Evolutionary conservation across 2,888 invertebrate species (phyloP), one percentile per base, ranked within the genome.

Genomic region (Microplitis deprimator): DNA sequence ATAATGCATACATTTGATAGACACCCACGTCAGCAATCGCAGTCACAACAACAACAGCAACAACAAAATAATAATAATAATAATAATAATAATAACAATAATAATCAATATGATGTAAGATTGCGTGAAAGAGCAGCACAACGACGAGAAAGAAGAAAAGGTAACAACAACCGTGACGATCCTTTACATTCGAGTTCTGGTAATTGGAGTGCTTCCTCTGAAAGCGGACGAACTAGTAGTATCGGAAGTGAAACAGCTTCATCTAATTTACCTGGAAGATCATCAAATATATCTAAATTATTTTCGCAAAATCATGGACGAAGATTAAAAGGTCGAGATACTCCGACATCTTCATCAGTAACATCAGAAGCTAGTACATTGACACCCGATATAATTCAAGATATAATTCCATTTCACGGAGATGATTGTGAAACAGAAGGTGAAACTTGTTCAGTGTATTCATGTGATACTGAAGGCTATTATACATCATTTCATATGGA

Each of bases 401-500:
- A 96, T 88, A 91, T 94, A 81, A 93, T 94, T 82, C 87, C 85
- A 29, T 85, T 88, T 67, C 89, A 90, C 7, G 87, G 88, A 39
- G 96, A 96, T 89, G 96, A 97, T 87, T 93, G 94, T 70, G 97
- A 97, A 90, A 96, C 96, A 88, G 96, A 97, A 87, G 93, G 95
- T 72, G 97, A 97, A 90, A 96, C 95, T 0, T 95, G 96, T 83
- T 97, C 97, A 0, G 96, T 97, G 77, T 98, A 97, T 89, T 98
- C 98, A 1, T 96, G 98, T 87, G 98, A 98, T 87, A 97, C 97
- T 1, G 98, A 98, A 90, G 98, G 98, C 6, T 98, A 98, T 90
- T 98, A 97, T 89, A 98, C 98, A 0, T 98, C 98, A 20, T 98
- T 98, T 91, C 98, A 98, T 90, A 95, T 97, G 92, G 98, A 98